These are phyloP conservation scores for Scaptomyza hsui DNA, from an alignment of 1,140 invertebrate species.

Conservation along the genomic window DNA sequence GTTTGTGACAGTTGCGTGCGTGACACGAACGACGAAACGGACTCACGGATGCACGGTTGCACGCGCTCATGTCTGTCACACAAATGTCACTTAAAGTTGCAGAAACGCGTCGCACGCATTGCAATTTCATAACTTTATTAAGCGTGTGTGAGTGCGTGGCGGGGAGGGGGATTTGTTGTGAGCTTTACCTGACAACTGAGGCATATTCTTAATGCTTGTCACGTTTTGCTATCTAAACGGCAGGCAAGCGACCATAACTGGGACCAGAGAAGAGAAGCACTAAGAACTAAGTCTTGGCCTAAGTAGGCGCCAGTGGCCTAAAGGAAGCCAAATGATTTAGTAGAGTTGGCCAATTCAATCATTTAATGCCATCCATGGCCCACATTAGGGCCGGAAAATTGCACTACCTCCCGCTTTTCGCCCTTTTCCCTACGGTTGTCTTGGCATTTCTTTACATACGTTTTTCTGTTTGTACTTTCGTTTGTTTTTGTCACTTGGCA, in stretches of 20 bases:
- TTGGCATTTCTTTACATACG: conserved; percentile 17
- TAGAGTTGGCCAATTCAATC: conserved; percentile 71
- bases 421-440: conserved; percentile 12
- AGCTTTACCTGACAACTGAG: conserved; percentile 28
- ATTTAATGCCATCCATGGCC: conserved; percentile 43
- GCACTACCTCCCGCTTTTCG: background rate
- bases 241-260: conserved; percentile 29
- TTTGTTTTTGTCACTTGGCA: conserved; percentile 74
- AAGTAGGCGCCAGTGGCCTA: conserved; percentile 16
- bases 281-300: background rate
- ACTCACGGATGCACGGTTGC: conserved; percentile 73
- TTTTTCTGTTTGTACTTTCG: conserved; percentile 44
- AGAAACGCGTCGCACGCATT: conserved; percentile 62
- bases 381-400: conserved; percentile 24
- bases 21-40: conserved; percentile 46
- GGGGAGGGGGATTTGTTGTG: background rate
- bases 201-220: conserved; percentile 19
- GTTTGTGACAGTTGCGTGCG: conserved; percentile 34
- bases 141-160: conserved; percentile 1
- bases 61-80: conserved; percentile 76
- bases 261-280: background rate
- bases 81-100: conserved; percentile 79
- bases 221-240: conserved; percentile 43
- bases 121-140: conserved; percentile 76
- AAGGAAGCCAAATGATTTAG: conserved; percentile 28